Conservation (phyloP, 2,797 vertebrate genomes). For the Coluber constrictor region DNA sequence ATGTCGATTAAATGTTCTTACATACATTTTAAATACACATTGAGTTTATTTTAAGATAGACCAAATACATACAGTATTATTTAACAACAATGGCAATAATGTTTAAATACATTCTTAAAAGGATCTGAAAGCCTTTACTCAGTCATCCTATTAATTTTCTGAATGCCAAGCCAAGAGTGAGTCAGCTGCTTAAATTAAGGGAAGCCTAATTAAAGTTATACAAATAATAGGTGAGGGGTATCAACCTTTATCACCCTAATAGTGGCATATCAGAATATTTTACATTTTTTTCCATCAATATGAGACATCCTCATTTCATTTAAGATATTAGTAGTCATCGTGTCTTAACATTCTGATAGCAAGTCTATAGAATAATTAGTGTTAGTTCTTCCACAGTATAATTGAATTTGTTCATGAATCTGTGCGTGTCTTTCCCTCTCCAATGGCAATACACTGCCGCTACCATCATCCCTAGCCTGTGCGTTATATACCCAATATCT, state of each 20-base stretch:
- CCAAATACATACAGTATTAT: slow-evolving; percentile 47
- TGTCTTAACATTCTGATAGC: slow-evolving; percentile 40
- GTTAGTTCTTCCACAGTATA: slow-evolving; percentile 26
- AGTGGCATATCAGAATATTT: slow-evolving; percentile 63
- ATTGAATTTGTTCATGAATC: slow-evolving; percentile 31
- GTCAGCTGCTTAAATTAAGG: slow-evolving; percentile 68
- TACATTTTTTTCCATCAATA: slow-evolving; percentile 71
- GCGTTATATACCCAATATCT: background rate
- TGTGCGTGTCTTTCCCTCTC: background rate
- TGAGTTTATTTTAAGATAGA: slow-evolving; percentile 42
- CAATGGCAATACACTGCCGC: background rate
- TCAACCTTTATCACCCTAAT: slow-evolving; percentile 62
- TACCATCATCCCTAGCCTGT: background rate
- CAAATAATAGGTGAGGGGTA: slow-evolving; percentile 67
- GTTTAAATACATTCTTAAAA: slow-evolving; percentile 57
- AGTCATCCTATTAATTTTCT: slow-evolving; percentile 69
- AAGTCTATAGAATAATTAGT: slow-evolving; percentile 11
- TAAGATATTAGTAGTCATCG: slow-evolving; percentile 51
- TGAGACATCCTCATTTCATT: slow-evolving; percentile 53
- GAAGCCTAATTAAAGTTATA: slow-evolving; percentile 71
- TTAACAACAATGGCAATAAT: slow-evolving; percentile 53
- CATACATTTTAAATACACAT: background rate
- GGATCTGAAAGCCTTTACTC: slow-evolving; percentile 69
- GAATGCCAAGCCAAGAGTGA: slow-evolving; percentile 64
- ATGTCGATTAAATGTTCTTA: slow-evolving; percentile 23